These are phyloP conservation scores for Leptoteleia sp. DNA, from an alignment of 1,140 invertebrate species.

Conservation along the genomic window DNA sequence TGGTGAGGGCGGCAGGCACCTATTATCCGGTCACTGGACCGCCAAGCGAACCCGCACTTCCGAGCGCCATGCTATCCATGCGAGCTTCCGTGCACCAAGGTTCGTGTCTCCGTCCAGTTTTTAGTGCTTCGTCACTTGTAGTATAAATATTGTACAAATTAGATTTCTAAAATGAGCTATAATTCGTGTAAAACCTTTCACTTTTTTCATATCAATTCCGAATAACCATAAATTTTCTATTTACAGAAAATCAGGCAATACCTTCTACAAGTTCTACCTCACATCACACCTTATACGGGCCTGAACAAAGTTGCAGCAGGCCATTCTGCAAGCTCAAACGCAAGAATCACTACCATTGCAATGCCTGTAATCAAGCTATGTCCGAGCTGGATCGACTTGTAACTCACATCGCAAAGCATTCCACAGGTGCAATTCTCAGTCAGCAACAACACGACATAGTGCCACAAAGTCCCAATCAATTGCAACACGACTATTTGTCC, in stretches of 20 bases:
- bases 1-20: constrained; percentile 95
- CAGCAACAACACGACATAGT: constrained; percentile 76
- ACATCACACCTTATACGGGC: constrained; percentile 81
- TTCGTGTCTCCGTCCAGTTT: constrained; percentile 78
- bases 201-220: background rate
- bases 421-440: constrained; percentile 81
- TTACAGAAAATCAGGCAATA: constrained; percentile 78
- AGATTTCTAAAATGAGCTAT: constrained; percentile 55
- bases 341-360: constrained; percentile 92
- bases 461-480: constrained; percentile 67
- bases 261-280: constrained; percentile 77
- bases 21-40: constrained; percentile 94
- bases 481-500: constrained; percentile 74
- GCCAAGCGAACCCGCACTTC: constrained; percentile 81
- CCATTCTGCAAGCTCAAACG: constrained; percentile 94
- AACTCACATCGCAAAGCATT: constrained; percentile 87
- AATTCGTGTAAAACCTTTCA: constrained; percentile 52
- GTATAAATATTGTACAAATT: constrained; percentile 53
- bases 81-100: constrained; percentile 82
- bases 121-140: constrained; percentile 73
- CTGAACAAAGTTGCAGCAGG: constrained; percentile 87
- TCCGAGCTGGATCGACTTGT: constrained; percentile 86
- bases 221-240: constrained; percentile 29
- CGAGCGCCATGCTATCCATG: constrained; percentile 82
- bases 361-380: constrained; percentile 92